Evolutionary conservation across 2,888 invertebrate species (phyloP), one percentile per base, ranked within the genome.

Genomic region (Brachypterus glaber): DNA sequence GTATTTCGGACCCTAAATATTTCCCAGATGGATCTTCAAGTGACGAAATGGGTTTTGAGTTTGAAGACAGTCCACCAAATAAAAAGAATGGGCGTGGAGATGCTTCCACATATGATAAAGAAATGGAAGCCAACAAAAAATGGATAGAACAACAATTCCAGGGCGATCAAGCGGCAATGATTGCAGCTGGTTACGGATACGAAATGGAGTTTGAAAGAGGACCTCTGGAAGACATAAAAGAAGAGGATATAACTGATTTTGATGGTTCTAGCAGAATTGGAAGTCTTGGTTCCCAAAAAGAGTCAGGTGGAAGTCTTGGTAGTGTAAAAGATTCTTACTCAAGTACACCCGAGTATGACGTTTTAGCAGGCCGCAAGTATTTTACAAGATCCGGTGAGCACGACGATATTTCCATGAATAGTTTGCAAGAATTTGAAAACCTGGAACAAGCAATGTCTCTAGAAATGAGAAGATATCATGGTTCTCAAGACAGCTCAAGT

Each of bases 361-460:
- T 86, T 49, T 65, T 89, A 40, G 80, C 86, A 35, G 79, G 86
- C n/a, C 77, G 84, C 55, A 82, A 84, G 55, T 86, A 84, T 62
- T 82, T 89, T 54, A 77, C 82, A 3, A 79, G 81, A 48, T 74
- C 78, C 49, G 79, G 83, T n/a, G 91, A 93, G 50, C 85, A 87
- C 57, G 93, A 95, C 59, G 90, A 92, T 59, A 75, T 90, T 27
- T 93, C 93, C 0, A 81, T 93, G 63, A 89, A 84, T 47, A 93
- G 93, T 4, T 71, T 95, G 41, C 90, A 91, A 64, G 95, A 95
- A 61, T 95, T 95, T 69, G 95, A 95, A 68, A 82, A 82, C 45
- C 68, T 95, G 9, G 95, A 95, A 64, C 79, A 78, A 51, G 85
- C 88, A 1, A 77, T 93, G 55, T 77, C 78, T 0, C 71, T 86